phyloP scores from a whole-genome alignment of 30 jellyfish, hydroid and myxozoan genomes.

The Phacellophora camtschatica region DNA sequence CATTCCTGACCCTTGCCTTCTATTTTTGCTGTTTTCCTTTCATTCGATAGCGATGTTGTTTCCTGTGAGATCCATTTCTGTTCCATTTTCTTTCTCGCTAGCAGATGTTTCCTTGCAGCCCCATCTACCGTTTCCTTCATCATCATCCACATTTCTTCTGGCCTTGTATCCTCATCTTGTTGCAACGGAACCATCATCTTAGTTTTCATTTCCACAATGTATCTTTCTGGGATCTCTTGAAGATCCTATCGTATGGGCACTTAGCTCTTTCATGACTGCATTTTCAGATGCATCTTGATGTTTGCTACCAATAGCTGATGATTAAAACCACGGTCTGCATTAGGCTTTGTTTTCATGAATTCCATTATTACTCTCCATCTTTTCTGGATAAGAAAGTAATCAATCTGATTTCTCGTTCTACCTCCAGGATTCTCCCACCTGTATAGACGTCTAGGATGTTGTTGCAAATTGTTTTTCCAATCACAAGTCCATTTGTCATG shows the following conservation, averaged over 20 bases:
- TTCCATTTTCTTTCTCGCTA: background rate
- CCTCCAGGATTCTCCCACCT: conserved; percentile 12
- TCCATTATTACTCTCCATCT: background rate
- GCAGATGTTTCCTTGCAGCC: conserved; percentile 23
- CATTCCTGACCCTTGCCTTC: background rate
- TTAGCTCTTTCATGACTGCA: background rate
- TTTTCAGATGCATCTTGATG: background rate
- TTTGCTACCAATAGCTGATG: background rate
- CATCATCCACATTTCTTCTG: conserved; percentile 15
- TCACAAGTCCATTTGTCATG: background rate
- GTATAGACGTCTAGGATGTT: background rate
- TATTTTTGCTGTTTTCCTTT: conserved; percentile 1
- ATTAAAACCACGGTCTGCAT: conserved; percentile 16
- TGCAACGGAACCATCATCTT: background rate
- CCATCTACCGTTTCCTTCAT: background rate
- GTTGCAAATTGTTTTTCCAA: conserved; percentile 6
- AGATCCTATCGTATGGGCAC: background rate
- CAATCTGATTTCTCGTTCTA: conserved; percentile 10
- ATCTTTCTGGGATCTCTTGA: background rate
- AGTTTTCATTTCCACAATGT: background rate
- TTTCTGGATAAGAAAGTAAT: background rate
- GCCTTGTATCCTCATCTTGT: background rate
- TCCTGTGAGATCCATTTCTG: background rate
- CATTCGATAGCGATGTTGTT: background rate
- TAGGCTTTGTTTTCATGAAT: background rate